Conservation (phyloP, 2,797 vertebrate species). For the Gobio occitaniae region DNA sequence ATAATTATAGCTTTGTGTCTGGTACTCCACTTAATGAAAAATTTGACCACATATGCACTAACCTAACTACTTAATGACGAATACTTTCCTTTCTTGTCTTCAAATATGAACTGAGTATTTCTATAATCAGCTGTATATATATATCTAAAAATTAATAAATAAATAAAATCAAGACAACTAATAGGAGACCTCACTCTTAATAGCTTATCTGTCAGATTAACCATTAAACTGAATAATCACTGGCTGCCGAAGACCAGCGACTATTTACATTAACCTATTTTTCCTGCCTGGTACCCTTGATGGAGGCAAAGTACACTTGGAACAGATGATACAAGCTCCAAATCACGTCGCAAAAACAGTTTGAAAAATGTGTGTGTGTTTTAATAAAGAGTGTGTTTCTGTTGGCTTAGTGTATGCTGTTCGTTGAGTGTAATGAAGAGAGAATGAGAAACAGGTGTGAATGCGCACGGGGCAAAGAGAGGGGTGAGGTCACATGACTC, state of each 20-base stretch:
- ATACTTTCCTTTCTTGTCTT: background rate
- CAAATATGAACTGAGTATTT: background rate
- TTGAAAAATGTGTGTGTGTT: slow-evolving; percentile 5
- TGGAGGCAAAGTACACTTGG: slow-evolving; percentile 7
- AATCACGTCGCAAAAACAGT: slow-evolving; percentile 39
- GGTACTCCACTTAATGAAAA: too few species aligned
- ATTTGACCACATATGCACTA: background rate
- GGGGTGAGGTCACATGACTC: slow-evolving; percentile 25
- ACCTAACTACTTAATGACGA: background rate
- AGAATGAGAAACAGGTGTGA: slow-evolving; percentile 42
- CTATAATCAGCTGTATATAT: slow-evolving; percentile 29
- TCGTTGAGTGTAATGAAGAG: slow-evolving; percentile 39
- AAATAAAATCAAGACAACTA: background rate
- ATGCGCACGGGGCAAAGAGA: background rate
- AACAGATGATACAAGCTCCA: slow-evolving; percentile 18
- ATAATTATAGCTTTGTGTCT: too few species aligned
- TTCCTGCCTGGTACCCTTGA: slow-evolving; percentile 13
- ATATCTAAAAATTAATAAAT: background rate
- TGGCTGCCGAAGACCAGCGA: slow-evolving; percentile 22
- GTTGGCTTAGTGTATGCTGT: slow-evolving; percentile 25
- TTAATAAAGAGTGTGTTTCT: slow-evolving; percentile 44
- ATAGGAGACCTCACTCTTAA: slow-evolving; percentile 12
- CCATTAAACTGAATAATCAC: slow-evolving; percentile 45
- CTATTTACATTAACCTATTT: slow-evolving; percentile 43
- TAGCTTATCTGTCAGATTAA: slow-evolving; percentile 48